These are phyloP conservation scores for Xyrauchen texanus DNA, from an alignment of 2,113 vertebrate species.

Conservation along the genomic window DNA sequence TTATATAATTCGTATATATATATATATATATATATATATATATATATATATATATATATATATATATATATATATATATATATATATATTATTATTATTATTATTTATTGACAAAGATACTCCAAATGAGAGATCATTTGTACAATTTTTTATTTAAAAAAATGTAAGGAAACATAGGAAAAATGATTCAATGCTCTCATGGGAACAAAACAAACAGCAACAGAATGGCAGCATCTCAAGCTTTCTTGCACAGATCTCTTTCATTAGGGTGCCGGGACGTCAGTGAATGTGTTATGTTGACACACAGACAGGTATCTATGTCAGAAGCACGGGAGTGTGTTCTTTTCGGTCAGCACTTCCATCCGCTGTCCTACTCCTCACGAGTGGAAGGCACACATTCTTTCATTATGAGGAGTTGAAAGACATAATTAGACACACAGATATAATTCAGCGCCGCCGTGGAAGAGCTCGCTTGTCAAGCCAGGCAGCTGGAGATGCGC, in stretches of 20 bases:
- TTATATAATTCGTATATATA: too few relatives aligned
- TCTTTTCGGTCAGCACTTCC: background rate
- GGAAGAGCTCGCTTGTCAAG: slow-evolving; percentile 67
- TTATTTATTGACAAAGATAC: too few relatives aligned
- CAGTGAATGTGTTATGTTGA: slow-evolving; percentile 65
- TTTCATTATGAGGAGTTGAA: slow-evolving; percentile 72
- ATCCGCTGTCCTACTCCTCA: slow-evolving; percentile 57
- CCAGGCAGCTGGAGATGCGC: slow-evolving; percentile 60
- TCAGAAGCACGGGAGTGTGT: slow-evolving; percentile 67
- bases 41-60: too few relatives aligned
- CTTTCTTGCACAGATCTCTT: slow-evolving; percentile 57
- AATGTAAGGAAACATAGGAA: background rate
- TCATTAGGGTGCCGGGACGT: slow-evolving; percentile 68
- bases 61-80: too few relatives aligned
- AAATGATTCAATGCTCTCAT: slow-evolving; percentile 41
- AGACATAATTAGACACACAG: slow-evolving; percentile 77
- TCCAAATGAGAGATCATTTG: too few relatives aligned
- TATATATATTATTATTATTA: too few relatives aligned
- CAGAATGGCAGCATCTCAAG: slow-evolving; percentile 24
- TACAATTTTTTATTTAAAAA: background rate
- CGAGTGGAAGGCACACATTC: slow-evolving; percentile 59
- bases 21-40: too few relatives aligned
- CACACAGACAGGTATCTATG: slow-evolving; percentile 72
- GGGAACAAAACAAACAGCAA: slow-evolving; percentile 18
- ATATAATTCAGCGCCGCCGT: slow-evolving; percentile 62